Evolutionary conservation across 2,888 invertebrate genomes (phyloP).

Genomic region (Cantharis lateralis): DNA sequence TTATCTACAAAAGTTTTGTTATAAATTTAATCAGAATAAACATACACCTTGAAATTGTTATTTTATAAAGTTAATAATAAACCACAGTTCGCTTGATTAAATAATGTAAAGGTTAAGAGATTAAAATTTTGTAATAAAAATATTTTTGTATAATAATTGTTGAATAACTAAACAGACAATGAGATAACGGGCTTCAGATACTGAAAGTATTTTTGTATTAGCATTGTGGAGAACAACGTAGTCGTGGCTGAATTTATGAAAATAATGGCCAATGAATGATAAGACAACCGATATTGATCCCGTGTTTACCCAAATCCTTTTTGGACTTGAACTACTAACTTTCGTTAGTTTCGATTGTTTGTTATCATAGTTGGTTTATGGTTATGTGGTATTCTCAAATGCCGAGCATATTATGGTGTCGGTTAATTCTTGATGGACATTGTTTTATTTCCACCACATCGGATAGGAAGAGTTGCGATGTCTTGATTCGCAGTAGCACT

Average conservation of each 20-base stretch:
- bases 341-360: background rate
- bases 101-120: background rate
- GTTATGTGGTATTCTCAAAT: background rate
- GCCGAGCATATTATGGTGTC: background rate
- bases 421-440: too few species aligned
- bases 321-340: too few species aligned
- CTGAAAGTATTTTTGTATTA: too few species aligned
- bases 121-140: background rate
- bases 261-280: too few species aligned
- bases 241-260: too few species aligned
- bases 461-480: too few species aligned
- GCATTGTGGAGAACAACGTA: too few species aligned
- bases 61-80: background rate
- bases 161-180: background rate
- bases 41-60: background rate
- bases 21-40: conserved; percentile 1
- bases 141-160: background rate
- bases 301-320: too few species aligned
- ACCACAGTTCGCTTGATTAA: background rate
- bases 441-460: too few species aligned
- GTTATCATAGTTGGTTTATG: background rate
- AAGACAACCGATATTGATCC: too few species aligned
- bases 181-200: background rate
- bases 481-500: too few species aligned
- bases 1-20: conserved; percentile 5